phyloP scores from a whole-genome alignment of 1,140 invertebrate species.

The Lepidurus couesii region DNA sequence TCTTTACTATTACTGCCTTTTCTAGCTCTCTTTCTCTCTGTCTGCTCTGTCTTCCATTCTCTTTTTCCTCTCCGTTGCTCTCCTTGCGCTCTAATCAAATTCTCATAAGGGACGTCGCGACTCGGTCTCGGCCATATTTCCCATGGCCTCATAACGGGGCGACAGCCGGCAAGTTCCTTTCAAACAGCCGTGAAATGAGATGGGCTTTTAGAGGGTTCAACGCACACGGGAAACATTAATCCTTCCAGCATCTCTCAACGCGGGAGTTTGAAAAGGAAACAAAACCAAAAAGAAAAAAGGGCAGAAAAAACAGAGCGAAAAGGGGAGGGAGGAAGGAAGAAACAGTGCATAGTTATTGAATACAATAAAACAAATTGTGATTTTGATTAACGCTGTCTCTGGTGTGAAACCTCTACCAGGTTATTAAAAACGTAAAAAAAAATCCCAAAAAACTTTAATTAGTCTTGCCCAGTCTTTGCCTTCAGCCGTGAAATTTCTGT shows the following conservation, averaged over 20 bases:
- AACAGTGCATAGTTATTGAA: no score
- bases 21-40: conserved; percentile 28
- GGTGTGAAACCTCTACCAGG: no score
- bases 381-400: no score
- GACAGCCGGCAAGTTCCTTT: conserved; percentile 20
- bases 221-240: conserved; percentile 21
- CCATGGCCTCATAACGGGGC: conserved; percentile 12
- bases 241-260: conserved; percentile 12
- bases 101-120: conserved; percentile 25
- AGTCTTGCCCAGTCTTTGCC: no score
- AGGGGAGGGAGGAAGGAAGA: no score
- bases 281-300: neutral
- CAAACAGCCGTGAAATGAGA: conserved; percentile 21
- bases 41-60: conserved; percentile 19
- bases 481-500: no score
- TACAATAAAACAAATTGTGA: no score
- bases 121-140: conserved; percentile 17
- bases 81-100: conserved; percentile 31
- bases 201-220: conserved; percentile 21
- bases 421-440: no score
- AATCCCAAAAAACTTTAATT: no score
- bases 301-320: no score
- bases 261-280: neutral
- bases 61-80: conserved; percentile 25
- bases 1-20: neutral